Conservation (phyloP, 2,797 vertebrate genomes). For the Notamacropus eugenii region DNA sequence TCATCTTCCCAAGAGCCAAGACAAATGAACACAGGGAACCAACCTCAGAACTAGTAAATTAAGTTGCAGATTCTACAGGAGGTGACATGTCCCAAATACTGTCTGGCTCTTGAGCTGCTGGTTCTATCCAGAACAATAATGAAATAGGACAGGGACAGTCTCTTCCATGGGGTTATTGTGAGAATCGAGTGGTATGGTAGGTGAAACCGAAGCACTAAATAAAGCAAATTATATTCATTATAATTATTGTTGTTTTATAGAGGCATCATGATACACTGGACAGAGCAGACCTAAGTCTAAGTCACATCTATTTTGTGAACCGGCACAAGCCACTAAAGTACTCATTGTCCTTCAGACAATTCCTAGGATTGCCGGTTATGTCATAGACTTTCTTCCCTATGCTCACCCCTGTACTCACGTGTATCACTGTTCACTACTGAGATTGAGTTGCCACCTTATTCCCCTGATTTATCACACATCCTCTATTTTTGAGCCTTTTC, state of each 20-base stretch:
- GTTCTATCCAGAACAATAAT: background rate
- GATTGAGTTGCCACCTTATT: background rate
- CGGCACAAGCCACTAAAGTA: background rate
- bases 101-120: background rate
- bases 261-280: background rate
- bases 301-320: background rate
- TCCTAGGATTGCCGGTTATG: background rate
- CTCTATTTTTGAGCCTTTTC: background rate
- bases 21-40: conserved; percentile 13
- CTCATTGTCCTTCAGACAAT: background rate
- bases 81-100: background rate
- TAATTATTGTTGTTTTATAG: background rate
- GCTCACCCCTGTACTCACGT: background rate
- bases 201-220: background rate
- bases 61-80: conserved; percentile 2
- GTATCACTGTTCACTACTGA: background rate
- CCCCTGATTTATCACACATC: background rate
- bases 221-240: background rate
- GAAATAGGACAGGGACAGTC: background rate
- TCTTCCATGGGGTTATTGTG: background rate
- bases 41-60: conserved; percentile 44
- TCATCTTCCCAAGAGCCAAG: conserved; percentile 51
- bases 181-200: background rate
- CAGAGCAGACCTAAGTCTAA: background rate
- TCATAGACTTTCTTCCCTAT: background rate